phyloP scores from a whole-genome alignment of 1,140 invertebrate species.

The Leptinotarsa undecemlineata region DNA sequence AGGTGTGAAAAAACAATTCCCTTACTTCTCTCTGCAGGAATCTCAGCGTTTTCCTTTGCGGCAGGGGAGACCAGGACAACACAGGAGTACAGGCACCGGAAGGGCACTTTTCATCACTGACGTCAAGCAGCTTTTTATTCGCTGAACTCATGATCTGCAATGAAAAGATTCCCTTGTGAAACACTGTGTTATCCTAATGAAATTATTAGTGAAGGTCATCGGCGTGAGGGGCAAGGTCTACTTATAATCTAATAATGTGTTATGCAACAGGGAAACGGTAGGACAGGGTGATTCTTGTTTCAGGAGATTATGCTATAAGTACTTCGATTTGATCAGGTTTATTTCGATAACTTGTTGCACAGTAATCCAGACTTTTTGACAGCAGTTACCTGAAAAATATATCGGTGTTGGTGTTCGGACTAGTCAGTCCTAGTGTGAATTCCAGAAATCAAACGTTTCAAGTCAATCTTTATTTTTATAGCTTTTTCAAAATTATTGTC shows the following conservation, averaged over 20 bases:
- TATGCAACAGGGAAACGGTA: not conserved
- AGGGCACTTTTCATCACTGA: not conserved
- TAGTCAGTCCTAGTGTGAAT: too few relatives aligned
- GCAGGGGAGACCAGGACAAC: slow-evolving; percentile 44
- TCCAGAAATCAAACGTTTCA: too few relatives aligned
- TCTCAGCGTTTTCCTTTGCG: slow-evolving; percentile 35
- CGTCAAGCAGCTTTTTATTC: not conserved
- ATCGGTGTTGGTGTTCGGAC: too few relatives aligned
- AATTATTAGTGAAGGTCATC: not conserved
- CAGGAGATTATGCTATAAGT: too few relatives aligned
- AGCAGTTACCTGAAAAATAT: too few relatives aligned
- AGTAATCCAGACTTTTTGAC: too few relatives aligned
- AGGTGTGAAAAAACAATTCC: not conserved
- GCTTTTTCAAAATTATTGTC: too few relatives aligned
- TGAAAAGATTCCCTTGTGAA: not conserved
- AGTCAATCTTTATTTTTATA: too few relatives aligned
- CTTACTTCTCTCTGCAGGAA: slow-evolving; percentile 33
- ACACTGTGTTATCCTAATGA: not conserved
- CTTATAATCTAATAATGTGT: not conserved
- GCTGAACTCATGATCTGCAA: not conserved
- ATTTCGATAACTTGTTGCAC: too few relatives aligned
- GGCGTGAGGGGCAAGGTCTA: not conserved
- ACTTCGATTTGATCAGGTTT: too few relatives aligned
- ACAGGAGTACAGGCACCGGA: slow-evolving; percentile 31
- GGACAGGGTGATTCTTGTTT: not conserved